These are phyloP conservation scores for Baronia brevicornis DNA, from an alignment of 2,888 invertebrate genomes.

Conservation along the genomic window DNA sequence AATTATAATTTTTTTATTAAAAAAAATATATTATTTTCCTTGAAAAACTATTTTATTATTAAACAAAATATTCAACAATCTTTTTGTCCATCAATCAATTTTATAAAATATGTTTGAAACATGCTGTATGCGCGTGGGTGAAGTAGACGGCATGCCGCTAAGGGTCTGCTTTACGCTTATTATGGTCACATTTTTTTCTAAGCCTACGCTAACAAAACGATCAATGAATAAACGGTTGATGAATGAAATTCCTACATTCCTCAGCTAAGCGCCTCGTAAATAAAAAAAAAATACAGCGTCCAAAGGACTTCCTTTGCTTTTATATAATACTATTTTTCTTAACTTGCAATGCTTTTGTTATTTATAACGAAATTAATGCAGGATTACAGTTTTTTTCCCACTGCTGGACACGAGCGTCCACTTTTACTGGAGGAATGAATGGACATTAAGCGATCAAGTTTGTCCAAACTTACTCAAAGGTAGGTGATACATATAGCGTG, in stretches of 20 bases:
- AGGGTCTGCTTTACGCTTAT: constrained; percentile 38
- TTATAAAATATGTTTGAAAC: constrained; percentile 22
- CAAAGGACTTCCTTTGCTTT: constrained; percentile 46
- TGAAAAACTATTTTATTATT: too few relatives aligned
- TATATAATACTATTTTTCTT: constrained; percentile 30
- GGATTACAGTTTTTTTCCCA: too few relatives aligned
- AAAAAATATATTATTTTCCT: too few relatives aligned
- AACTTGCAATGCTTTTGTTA: constrained; percentile 24
- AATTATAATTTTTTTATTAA: too few relatives aligned
- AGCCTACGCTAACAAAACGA: constrained; percentile 45
- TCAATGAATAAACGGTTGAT: constrained; percentile 46
- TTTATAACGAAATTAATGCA: constrained; percentile 28
- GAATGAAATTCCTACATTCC: constrained; percentile 63
- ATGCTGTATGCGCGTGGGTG: constrained; percentile 39
- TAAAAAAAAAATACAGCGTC: constrained; percentile 39
- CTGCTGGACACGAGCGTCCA: too few relatives aligned
- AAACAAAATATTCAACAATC: too few relatives aligned
- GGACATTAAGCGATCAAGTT: too few relatives aligned
- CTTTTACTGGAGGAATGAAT: too few relatives aligned
- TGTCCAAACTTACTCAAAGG: too few relatives aligned
- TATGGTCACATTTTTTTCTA: constrained; percentile 39
- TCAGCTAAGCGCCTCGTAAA: constrained; percentile 49
- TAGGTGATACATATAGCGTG: too few relatives aligned
- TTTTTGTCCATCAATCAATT: too few relatives aligned
- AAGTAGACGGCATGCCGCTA: constrained; percentile 63